Evolutionary conservation across 1,140 invertebrate genomes (phyloP).

Genomic region (Drosophila sechellia): DNA sequence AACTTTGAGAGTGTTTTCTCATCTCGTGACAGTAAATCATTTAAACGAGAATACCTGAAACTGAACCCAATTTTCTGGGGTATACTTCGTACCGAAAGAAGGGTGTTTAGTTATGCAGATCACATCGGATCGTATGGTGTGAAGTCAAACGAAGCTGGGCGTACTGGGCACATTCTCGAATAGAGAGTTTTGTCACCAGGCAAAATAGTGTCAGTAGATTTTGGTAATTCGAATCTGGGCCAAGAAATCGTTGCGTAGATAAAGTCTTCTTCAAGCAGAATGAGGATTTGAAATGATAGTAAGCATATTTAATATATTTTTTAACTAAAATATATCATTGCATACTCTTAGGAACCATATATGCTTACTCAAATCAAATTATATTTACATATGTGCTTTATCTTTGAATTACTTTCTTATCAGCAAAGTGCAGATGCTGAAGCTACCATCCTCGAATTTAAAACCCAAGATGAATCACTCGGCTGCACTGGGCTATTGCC

Average conservation of each 20-base stretch:
- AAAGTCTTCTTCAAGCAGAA: not conserved
- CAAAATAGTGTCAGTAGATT: constrained; percentile 33
- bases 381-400: too few relatives aligned
- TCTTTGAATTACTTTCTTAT: too few relatives aligned
- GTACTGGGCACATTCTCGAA: not conserved
- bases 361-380: not conserved
- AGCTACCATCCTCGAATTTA: not conserved
- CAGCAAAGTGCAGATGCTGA: too few relatives aligned
- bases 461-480: constrained; percentile 11
- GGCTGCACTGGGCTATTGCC: constrained; percentile 13
- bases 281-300: not conserved
- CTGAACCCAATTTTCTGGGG: constrained; percentile 16
- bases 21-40: constrained; percentile 47
- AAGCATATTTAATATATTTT: not conserved
- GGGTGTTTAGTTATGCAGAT: constrained; percentile 30
- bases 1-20: constrained; percentile 38
- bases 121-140: constrained; percentile 20
- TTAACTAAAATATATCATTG: not conserved
- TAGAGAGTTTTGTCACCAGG: constrained; percentile 15
- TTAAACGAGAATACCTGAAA: constrained; percentile 28
- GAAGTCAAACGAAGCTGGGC: constrained; percentile 24
- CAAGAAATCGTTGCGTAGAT: not conserved
- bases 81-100: constrained; percentile 2
- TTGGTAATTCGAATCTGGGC: not conserved
- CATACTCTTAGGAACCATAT: not conserved